Evolutionary conservation across 2,888 invertebrate species (phyloP).

Genomic region (Erebia epiphron): DNA sequence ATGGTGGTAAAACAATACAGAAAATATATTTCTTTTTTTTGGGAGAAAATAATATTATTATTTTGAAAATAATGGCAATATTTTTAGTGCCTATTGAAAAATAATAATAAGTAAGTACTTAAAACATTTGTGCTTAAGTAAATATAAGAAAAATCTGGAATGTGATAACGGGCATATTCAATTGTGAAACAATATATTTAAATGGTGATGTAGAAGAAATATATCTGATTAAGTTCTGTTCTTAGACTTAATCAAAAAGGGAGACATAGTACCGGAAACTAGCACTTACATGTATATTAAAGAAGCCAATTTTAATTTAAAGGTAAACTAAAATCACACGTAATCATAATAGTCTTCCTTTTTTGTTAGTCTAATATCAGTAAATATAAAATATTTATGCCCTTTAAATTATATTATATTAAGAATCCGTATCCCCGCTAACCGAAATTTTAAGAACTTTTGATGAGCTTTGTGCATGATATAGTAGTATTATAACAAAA

Average conservation of each 20-base stretch:
- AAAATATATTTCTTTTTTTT: too few relatives aligned
- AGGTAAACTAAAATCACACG: not conserved
- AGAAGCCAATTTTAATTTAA: not conserved
- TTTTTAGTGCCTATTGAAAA: not conserved
- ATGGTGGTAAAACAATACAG: constrained; percentile 7
- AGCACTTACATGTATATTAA: not conserved
- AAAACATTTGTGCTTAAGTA: not conserved
- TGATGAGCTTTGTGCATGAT: too few relatives aligned
- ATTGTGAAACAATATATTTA: not conserved
- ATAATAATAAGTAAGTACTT: not conserved
- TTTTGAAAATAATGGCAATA: not conserved
- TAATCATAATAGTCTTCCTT: not conserved
- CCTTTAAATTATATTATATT: not conserved
- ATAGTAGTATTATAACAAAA: too few relatives aligned
- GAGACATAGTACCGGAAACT: not conserved
- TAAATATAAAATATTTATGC: not conserved
- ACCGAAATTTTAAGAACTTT: too few relatives aligned
- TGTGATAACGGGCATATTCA: constrained; percentile 18
- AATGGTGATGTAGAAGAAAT: constrained; percentile 7
- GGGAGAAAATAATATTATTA: not conserved
- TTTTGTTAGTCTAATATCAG: not conserved
- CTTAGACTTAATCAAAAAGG: not conserved
- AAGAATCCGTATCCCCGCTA: too few relatives aligned
- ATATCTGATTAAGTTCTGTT: not conserved
- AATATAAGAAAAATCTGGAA: not conserved